Evolutionary conservation across 2,113 vertebrate genomes (phyloP).

Genomic region (Perognathus longimembris): DNA sequence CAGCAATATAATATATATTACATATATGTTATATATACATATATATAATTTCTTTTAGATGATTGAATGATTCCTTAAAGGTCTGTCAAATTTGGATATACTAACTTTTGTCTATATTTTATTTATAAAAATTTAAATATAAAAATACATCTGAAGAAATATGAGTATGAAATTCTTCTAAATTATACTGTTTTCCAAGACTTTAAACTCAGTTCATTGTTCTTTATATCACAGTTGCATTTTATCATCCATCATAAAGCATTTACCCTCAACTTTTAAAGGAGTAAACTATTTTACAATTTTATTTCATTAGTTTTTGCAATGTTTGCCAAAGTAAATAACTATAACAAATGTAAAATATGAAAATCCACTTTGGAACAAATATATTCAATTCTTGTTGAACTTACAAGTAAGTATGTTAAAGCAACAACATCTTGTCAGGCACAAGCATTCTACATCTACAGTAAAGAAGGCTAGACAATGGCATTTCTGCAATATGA

Average conservation of each 20-base stretch:
- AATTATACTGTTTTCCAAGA: not conserved
- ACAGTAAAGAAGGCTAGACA: not conserved
- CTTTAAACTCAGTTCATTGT: not conserved
- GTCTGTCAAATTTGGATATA: not conserved
- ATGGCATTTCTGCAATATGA: not conserved
- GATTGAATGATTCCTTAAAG: not conserved
- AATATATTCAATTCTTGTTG: not conserved
- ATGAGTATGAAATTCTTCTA: not conserved
- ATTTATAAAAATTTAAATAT: slow-evolving; percentile 2
- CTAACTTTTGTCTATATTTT: not conserved
- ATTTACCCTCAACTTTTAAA: not conserved
- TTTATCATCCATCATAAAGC: not conserved
- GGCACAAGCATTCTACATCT: not conserved
- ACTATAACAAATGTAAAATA: not conserved
- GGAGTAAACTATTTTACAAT: not conserved
- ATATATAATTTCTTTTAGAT: not conserved
- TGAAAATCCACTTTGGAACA: not conserved
- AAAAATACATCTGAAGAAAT: not conserved
- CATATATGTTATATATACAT: not conserved
- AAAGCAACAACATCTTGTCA: not conserved
- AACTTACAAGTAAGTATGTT: not conserved
- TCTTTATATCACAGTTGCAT: not conserved
- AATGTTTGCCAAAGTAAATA: not conserved
- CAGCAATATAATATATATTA: too few species aligned
- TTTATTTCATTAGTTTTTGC: not conserved